A percentile compares a stretch with the other conserved stretches of the same genome.
These are phyloP conservation scores for Anhinga anhinga DNA, from an alignment of 2,113 vertebrate species.

Conservation along the genomic window DNA sequence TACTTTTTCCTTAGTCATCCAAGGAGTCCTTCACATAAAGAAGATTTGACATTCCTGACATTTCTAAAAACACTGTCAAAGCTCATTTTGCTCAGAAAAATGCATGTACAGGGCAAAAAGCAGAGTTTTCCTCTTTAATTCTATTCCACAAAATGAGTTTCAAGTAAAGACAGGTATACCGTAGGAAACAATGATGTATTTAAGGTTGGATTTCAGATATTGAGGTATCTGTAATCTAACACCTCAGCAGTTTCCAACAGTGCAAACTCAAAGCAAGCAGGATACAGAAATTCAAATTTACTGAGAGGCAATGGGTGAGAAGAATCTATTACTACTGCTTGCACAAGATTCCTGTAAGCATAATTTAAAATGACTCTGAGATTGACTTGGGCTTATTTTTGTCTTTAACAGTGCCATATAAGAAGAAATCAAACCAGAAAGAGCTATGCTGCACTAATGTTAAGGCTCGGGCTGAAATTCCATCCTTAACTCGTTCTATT, in stretches of 20 bases:
- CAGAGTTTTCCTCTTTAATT: not conserved
- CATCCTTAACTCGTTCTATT: slow-evolving; percentile 13
- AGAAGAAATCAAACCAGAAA: slow-evolving; percentile 4
- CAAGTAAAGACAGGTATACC: not conserved
- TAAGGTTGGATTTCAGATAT: not conserved
- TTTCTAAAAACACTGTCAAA: not conserved
- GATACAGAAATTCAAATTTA: not conserved
- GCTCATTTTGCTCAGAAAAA: slow-evolving; percentile 37
- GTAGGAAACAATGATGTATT: not conserved
- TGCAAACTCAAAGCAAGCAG: not conserved
- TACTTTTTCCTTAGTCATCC: slow-evolving; percentile 38
- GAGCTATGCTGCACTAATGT: not conserved
- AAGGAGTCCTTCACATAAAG: not conserved
- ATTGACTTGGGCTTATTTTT: not conserved
- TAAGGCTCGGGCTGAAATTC: slow-evolving; percentile 16
- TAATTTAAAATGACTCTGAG: not conserved
- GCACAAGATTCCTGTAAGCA: not conserved
- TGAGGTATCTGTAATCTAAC: not conserved
- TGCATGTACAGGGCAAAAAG: not conserved
- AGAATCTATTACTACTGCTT: not conserved
- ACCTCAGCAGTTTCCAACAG: not conserved
- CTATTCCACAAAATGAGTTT: not conserved
- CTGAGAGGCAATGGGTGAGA: not conserved
- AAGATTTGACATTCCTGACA: not conserved
- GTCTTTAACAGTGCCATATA: not conserved